Evolutionary conservation across 1,140 invertebrate species (phyloP).

Genomic region (Leptestheria dahalacensis): DNA sequence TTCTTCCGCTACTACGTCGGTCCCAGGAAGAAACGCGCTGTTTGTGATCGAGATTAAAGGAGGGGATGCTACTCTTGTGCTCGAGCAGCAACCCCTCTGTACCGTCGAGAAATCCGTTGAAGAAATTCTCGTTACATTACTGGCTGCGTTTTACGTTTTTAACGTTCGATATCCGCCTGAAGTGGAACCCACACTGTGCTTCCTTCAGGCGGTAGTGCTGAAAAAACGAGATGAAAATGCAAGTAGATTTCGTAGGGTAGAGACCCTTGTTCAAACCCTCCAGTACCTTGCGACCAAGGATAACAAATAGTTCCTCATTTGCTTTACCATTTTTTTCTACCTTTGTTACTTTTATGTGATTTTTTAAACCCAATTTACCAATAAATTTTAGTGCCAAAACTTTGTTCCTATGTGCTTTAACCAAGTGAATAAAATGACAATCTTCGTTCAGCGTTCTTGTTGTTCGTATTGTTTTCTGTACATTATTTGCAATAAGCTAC

Average conservation of each 20-base stretch:
- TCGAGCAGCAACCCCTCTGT: background rate
- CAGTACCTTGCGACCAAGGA: too few species aligned
- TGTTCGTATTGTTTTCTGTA: too few species aligned
- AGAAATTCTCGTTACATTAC: background rate
- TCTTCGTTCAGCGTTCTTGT: too few species aligned
- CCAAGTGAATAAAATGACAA: too few species aligned
- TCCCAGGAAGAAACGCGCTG: background rate
- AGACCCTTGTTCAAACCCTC: too few species aligned
- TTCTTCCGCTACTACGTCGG: background rate
- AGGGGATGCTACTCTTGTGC: background rate
- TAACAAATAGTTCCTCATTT: too few species aligned
- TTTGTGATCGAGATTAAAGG: background rate
- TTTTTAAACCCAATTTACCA: too few species aligned
- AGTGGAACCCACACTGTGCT: background rate
- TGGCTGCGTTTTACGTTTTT: background rate
- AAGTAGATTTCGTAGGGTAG: background rate
- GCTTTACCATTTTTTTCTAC: too few species aligned
- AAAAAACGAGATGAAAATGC: background rate
- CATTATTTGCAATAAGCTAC: too few species aligned
- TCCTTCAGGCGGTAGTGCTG: background rate
- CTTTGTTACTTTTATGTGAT: too few species aligned
- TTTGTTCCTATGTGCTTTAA: too few species aligned
- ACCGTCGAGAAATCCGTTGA: background rate
- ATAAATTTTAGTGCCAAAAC: too few species aligned
- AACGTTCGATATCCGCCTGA: background rate